phyloP scores from a whole-genome alignment of 2,797 vertebrate species.

The Sebastes nivosus region DNA sequence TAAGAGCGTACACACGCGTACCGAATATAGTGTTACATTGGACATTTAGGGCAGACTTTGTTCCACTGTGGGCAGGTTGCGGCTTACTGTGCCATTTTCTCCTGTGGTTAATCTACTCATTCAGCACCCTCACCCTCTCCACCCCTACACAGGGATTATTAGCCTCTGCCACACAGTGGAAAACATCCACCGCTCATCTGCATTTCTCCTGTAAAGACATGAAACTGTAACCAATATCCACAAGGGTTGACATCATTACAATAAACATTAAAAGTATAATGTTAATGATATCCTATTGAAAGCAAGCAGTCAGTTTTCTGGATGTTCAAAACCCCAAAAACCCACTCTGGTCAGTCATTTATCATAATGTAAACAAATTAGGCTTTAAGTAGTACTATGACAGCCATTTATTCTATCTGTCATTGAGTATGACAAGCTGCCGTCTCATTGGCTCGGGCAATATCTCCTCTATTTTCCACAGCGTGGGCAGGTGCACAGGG shows the following conservation, averaged over 20 bases:
- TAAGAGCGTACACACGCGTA: slow-evolving; percentile 7
- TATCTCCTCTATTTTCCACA: slow-evolving; percentile 22
- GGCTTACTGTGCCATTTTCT: slow-evolving; percentile 68
- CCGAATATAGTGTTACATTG: slow-evolving; percentile 70
- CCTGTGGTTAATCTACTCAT: slow-evolving; percentile 69
- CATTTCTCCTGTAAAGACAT: slow-evolving; percentile 52
- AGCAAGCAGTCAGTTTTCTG: background rate
- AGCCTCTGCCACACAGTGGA: slow-evolving; percentile 66
- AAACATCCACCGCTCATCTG: slow-evolving; percentile 65
- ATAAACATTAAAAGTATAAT: slow-evolving; percentile 47
- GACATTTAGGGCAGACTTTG: slow-evolving; percentile 70
- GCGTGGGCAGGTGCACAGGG: slow-evolving; percentile 63
- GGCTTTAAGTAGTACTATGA: slow-evolving; percentile 28
- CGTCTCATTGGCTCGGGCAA: slow-evolving; percentile 21
- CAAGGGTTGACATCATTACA: slow-evolving; percentile 50
- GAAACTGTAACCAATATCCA: slow-evolving; percentile 51
- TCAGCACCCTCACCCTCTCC: slow-evolving; percentile 46
- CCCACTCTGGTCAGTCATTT: slow-evolving; percentile 19
- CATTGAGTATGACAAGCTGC: background rate
- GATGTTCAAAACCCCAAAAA: slow-evolving; percentile 5
- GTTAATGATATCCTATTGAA: slow-evolving; percentile 33
- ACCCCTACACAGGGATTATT: slow-evolving; percentile 26
- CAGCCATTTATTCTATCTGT: slow-evolving; percentile 40
- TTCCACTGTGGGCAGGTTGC: slow-evolving; percentile 71
- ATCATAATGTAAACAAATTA: slow-evolving; percentile 34